Percentiles rank a stretch among this genome's conserved stretches.
Conservation (phyloP, 2,113 vertebrate genomes). For the Gadus macrocephalus region DNA sequence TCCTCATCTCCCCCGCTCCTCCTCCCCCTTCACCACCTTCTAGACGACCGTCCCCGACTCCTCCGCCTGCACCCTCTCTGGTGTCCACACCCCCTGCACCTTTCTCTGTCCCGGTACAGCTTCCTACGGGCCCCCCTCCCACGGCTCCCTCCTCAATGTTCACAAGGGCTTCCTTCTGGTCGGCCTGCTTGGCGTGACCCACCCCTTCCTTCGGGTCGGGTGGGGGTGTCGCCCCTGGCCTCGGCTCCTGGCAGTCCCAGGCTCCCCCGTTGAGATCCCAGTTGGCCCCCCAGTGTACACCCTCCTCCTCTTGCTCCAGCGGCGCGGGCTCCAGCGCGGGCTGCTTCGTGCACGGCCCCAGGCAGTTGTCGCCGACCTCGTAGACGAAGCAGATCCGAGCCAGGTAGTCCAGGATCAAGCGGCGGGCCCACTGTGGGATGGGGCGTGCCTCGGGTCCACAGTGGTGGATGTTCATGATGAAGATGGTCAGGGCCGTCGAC, state of each 20-base stretch:
- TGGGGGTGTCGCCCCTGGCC: neutral
- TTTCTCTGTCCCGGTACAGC: neutral
- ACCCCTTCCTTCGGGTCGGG: neutral
- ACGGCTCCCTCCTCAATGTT: constrained; percentile 31
- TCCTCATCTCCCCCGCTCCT: constrained; percentile 32
- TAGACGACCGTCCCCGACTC: neutral
- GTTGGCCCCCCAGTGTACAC: constrained; percentile 20
- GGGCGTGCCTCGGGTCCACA: constrained; percentile 79
- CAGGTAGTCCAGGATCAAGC: constrained; percentile 77
- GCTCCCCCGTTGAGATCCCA: constrained; percentile 25
- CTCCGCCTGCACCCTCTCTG: neutral
- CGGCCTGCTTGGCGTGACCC: neutral
- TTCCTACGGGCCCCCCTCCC: neutral
- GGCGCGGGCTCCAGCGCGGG: constrained; percentile 3
- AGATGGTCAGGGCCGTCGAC: constrained; percentile 87
- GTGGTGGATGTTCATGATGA: constrained; percentile 93
- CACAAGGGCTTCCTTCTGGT: constrained; percentile 26
- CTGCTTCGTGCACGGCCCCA: constrained; percentile 12
- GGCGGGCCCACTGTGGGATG: constrained; percentile 78
- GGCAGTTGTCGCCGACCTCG: constrained; percentile 75
- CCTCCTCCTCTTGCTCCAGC: constrained; percentile 40
- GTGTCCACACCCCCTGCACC: neutral
- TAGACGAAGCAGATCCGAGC: constrained; percentile 79
- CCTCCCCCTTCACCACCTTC: constrained; percentile 27
- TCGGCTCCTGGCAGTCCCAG: constrained; percentile 19